Evolutionary conservation across 1,140 invertebrate species (phyloP).

Genomic region (Ptiloglossa arizonensis): DNA sequence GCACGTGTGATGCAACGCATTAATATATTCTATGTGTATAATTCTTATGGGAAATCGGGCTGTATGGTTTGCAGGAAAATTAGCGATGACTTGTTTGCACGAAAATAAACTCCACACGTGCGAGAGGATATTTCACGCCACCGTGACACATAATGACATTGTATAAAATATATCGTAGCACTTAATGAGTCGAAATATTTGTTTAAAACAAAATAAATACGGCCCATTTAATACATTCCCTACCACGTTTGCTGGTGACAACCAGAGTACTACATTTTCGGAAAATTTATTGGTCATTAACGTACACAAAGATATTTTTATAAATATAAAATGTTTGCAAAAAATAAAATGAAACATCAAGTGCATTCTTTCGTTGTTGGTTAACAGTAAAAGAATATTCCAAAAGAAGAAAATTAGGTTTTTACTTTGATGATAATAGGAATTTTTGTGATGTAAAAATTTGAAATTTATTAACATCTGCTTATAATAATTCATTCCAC

Average conservation of each 20-base stretch:
- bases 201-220: slow-evolving; percentile 15
- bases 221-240: neutral
- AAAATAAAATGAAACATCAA: no score
- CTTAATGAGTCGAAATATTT: slow-evolving; percentile 29
- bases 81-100: slow-evolving; percentile 38
- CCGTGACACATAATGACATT: slow-evolving; percentile 13
- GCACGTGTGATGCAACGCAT: neutral
- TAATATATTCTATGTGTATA: slow-evolving; percentile 23
- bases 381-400: no score
- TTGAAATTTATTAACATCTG: no score
- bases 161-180: slow-evolving; percentile 22
- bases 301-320: neutral
- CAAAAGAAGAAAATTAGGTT: no score
- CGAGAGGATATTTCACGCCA: neutral
- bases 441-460: no score
- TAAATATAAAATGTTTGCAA: no score
- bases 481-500: no score
- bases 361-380: no score
- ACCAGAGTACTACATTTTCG: neutral
- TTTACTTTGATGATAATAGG: no score
- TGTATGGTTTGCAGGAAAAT: slow-evolving; percentile 17
- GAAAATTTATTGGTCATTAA: neutral
- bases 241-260: no score
- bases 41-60: slow-evolving; percentile 42
- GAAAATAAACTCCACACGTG: slow-evolving; percentile 2